Evolutionary conservation across 2,113 vertebrate species (phyloP).

Genomic region (Antennarius striatus): DNA sequence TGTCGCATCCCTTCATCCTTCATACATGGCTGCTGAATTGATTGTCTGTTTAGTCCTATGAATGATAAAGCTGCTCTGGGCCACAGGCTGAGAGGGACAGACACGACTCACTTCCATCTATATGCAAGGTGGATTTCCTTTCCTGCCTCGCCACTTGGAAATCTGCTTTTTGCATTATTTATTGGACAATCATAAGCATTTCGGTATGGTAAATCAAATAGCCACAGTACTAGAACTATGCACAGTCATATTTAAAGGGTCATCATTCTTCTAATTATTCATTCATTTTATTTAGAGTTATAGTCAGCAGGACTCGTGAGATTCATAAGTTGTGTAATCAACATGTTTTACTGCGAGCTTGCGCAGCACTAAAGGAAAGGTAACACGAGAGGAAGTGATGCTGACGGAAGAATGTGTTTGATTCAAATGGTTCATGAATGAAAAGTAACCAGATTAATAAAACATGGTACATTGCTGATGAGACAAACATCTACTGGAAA

Average conservation of each 20-base stretch:
- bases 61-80: constrained; percentile 91
- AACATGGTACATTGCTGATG: not conserved
- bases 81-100: constrained; percentile 82
- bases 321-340: constrained; percentile 72
- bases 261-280: constrained; percentile 62
- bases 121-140: constrained; percentile 69
- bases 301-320: constrained; percentile 37
- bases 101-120: constrained; percentile 66
- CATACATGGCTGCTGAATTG: constrained; percentile 94
- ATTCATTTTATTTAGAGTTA: constrained; percentile 70
- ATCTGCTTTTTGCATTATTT: constrained; percentile 74
- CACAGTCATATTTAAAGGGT: constrained; percentile 58
- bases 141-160: constrained; percentile 55
- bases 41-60: constrained; percentile 97
- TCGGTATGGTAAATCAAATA: constrained; percentile 71
- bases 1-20: constrained; percentile 93
- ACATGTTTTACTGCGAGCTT: constrained; percentile 58
- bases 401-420: not conserved
- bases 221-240: constrained; percentile 67
- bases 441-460: constrained; percentile 10
- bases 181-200: constrained; percentile 71
- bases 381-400: constrained; percentile 26
- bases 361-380: constrained; percentile 25
- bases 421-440: not conserved
- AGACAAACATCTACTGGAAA: not conserved